These are phyloP conservation scores for Caranx ignobilis DNA, from an alignment of 2,113 vertebrate species.

Conservation along the genomic window DNA sequence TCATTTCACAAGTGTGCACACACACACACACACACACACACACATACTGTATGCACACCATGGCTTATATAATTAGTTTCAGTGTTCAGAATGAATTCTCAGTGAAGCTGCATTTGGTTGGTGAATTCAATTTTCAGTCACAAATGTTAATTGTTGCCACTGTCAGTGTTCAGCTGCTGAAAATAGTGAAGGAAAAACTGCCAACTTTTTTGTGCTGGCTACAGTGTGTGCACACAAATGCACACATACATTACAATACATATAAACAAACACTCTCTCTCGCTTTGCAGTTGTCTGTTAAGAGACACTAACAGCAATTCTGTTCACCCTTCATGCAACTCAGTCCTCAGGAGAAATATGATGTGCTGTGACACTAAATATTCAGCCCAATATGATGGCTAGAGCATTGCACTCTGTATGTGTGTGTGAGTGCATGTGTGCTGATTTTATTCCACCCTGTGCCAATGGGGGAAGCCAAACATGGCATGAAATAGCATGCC, in stretches of 20 bases:
- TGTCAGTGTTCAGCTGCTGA: conserved; percentile 8
- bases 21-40: not conserved
- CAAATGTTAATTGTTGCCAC: conserved; percentile 23
- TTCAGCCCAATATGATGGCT: conserved; percentile 57
- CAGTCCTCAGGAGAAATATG: conserved; percentile 57
- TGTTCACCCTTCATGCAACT: conserved; percentile 52
- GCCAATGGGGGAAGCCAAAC: conserved; percentile 41
- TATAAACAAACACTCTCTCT: conserved; percentile 5
- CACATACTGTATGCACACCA: too few species aligned
- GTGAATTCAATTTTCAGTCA: conserved; percentile 25
- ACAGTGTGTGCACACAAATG: not conserved
- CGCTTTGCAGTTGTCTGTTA: conserved; percentile 35
- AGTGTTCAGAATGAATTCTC: conserved; percentile 1
- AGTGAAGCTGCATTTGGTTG: not conserved
- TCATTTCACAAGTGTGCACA: not conserved
- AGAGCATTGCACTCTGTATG: conserved; percentile 9
- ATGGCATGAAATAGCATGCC: conserved; percentile 47
- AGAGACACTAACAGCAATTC: conserved; percentile 56
- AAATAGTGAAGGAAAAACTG: not conserved
- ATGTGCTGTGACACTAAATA: conserved; percentile 61
- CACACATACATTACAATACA: not conserved
- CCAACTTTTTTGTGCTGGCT: conserved; percentile 8
- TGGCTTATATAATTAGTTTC: conserved; percentile 7
- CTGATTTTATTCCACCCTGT: conserved; percentile 44
- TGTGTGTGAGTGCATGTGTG: conserved; percentile 16